phyloP scores from a whole-genome alignment of 2,113 vertebrate species.

The Rissa tridactyla region DNA sequence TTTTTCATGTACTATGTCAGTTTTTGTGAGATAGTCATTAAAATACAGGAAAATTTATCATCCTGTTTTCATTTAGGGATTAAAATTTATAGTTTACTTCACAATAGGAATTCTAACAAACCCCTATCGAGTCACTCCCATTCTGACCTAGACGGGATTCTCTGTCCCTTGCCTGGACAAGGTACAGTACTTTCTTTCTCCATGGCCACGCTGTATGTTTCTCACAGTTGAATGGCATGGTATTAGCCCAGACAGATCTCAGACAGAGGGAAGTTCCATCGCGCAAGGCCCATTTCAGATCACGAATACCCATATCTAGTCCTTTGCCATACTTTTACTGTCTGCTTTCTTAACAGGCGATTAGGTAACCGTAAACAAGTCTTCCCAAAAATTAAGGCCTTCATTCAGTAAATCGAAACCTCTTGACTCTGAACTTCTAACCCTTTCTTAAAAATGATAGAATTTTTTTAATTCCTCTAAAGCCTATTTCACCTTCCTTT shows the following conservation, averaged over 20 bases:
- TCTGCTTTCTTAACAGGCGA: not conserved
- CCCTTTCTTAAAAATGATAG: not conserved
- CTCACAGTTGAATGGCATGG: not conserved
- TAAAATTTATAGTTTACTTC: not conserved
- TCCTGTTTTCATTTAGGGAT: not conserved
- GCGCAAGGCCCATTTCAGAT: fast-evolving
- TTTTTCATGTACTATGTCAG: not conserved
- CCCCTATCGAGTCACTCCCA: not conserved
- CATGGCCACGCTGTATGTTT: fast-evolving
- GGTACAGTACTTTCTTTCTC: not conserved
- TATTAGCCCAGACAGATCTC: too few species aligned
- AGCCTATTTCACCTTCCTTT: conserved; percentile 7
- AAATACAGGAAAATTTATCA: not conserved
- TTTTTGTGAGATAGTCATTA: not conserved
- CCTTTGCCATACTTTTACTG: not conserved
- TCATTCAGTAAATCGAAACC: not conserved
- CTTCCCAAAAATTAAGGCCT: not conserved
- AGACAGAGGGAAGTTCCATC: not conserved
- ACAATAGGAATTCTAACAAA: not conserved
- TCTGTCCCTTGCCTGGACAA: not conserved
- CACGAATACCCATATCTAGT: not conserved
- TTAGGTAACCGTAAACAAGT: not conserved
- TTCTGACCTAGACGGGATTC: not conserved
- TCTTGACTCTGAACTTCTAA: not conserved
- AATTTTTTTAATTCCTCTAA: conserved; percentile 16